Percentiles rank a stretch among this genome's conserved stretches.
These are phyloP conservation scores for Denticeps clupeoides DNA, from an alignment of 2,797 vertebrate species.

Conservation along the genomic window DNA sequence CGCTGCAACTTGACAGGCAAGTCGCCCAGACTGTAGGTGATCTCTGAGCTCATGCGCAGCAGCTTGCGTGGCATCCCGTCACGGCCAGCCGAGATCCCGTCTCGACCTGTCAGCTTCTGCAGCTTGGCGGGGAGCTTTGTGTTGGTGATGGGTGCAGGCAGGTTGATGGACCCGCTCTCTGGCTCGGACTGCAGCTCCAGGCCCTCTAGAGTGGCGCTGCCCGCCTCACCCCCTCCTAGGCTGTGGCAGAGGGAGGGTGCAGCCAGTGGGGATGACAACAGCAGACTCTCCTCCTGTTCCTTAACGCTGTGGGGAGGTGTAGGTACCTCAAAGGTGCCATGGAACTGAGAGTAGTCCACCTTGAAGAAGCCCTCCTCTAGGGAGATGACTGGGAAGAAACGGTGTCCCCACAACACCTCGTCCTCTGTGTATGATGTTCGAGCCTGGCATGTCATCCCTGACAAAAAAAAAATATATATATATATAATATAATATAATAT, in stretches of 20 bases:
- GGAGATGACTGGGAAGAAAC: slow-evolving; percentile 95
- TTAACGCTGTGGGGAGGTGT: slow-evolving; percentile 92
- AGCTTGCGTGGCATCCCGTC: slow-evolving; percentile 85
- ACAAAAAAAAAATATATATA: too few relatives aligned
- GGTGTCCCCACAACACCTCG: slow-evolving; percentile 97
- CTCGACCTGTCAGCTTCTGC: slow-evolving; percentile 90
- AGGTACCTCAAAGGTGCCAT: slow-evolving; percentile 93
- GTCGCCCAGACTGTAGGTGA: slow-evolving; percentile 95
- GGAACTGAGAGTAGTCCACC: slow-evolving; percentile 98
- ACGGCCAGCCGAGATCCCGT: slow-evolving; percentile 26
- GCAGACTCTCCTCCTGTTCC: slow-evolving; percentile 93
- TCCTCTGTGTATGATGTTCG: slow-evolving; percentile 97
- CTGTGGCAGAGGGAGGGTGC: slow-evolving; percentile 92
- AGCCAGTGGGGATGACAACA: slow-evolving; percentile 94
- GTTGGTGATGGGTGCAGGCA: slow-evolving; percentile 36
- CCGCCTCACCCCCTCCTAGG: slow-evolving; percentile 54
- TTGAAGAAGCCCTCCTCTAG: slow-evolving; percentile 98
- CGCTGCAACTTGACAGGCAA: slow-evolving; percentile 95
- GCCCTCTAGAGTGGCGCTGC: slow-evolving; percentile 73
- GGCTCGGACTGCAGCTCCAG: slow-evolving; percentile 85
- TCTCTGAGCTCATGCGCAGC: slow-evolving; percentile 96
- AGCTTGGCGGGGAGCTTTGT: slow-evolving; percentile 90
- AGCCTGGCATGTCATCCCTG: slow-evolving; percentile 98
- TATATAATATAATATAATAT: too few relatives aligned
- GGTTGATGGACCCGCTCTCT: slow-evolving; percentile 45